Base-by-base conservation (phyloP, 2,888 invertebrate species). In the Acanthoscelides obtectus region DNA sequence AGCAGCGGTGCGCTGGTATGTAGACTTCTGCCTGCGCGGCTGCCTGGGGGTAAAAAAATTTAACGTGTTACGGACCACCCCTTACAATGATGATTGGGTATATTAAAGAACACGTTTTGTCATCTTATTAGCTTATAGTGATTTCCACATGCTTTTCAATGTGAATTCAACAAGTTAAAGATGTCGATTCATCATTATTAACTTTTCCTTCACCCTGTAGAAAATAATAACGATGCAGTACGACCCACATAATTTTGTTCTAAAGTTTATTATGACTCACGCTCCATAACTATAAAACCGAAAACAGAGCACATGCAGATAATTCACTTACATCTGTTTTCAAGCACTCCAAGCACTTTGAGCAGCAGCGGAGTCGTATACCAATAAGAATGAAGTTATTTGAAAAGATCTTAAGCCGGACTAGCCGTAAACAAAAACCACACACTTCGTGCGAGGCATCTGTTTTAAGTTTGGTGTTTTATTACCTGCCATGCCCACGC, bases 401-500 rank as follows among this genome's bases (percentile, higher is more conserved):
- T 45, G 45, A 45, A 45, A 45, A 45, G 45, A 45, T 45, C 45
- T 45, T 45, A 45, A 45, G 45, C 45, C 45, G 45, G 45, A 45
- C 45, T 45, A 45, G 45, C 45, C 17, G 45, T 45, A 45, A 45
- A 45, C 45, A 45, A 45, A 45, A 45, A 45, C 45, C 45, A 45
- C 45, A 45, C 45, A 45, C 45, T 45, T 45, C 45, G 45, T 45
- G 45, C 45, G 45, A 45, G 45, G 45, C 67, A 67, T 67, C 67
- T 67, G 67, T 67, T 67, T 67, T 67, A 67, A 67, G 22, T 67
- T 67, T 67, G 67, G 22, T 67, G 67, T 67, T 67, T 67, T 67
- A 67, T 67, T 67, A 67, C 67, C 67, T 67, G 67, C 67, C 67
- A 67, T 22, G 22, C 67, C 67, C 67, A 67, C 67, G 67, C 67